Percentiles rank a stretch among this genome's conserved stretches.
phyloP scores from a whole-genome alignment of 2,113 vertebrate species.

The Eonycteris spelaea region DNA sequence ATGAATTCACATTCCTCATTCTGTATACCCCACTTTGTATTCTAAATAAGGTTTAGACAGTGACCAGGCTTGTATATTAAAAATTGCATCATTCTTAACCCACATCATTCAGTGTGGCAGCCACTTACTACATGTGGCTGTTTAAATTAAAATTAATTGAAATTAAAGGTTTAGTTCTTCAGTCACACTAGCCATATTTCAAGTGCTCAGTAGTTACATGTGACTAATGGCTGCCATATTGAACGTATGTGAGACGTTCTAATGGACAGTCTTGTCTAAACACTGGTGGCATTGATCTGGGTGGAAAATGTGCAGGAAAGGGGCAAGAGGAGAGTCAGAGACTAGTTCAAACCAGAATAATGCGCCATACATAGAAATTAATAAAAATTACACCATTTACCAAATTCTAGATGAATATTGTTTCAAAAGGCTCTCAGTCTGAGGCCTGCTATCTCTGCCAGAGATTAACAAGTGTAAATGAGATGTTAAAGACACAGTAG shows the following conservation, averaged over 20 bases:
- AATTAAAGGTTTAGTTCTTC: not conserved
- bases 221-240: not conserved
- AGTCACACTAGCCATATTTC: not conserved
- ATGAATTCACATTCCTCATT: not conserved
- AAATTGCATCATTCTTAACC: not conserved
- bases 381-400: not conserved
- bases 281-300: not conserved
- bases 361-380: not conserved
- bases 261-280: not conserved
- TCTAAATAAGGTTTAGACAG: not conserved
- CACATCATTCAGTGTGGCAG: not conserved
- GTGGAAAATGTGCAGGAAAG: not conserved
- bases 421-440: not conserved
- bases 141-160: not conserved
- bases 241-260: not conserved
- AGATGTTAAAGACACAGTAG: not conserved
- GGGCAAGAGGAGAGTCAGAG: not conserved
- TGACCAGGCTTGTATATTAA: not conserved
- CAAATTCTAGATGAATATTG: not conserved
- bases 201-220: not conserved
- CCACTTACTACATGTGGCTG: not conserved
- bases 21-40: not conserved
- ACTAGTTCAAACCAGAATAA: not conserved
- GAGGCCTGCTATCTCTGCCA: not conserved
- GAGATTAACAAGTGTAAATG: not conserved